Base-by-base conservation (phyloP, 2,888 invertebrate genomes). In the Acanthosoma haemorrhoidale region DNA sequence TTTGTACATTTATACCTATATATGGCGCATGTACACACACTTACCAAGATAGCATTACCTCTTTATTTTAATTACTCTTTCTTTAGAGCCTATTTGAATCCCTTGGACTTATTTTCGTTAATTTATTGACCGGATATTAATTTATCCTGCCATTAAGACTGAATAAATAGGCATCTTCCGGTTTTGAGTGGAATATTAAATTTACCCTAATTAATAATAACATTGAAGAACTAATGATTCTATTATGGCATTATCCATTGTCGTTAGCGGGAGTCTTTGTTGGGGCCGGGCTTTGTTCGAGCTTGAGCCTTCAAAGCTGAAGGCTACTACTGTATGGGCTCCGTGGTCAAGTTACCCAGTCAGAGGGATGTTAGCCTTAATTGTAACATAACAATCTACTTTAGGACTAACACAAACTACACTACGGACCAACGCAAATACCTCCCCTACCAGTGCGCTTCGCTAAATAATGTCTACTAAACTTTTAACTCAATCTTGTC, bases 301-400 rank as follows among this genome's bases (percentile, higher is more conserved):
- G n/a, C n/a, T 3, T n/a, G 21, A 11, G 18, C 21, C 29, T 29
- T 11, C 8, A n/a, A n/a, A 13, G 4, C 13, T 6, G 34, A 32
- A 59, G 59, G 15, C 32, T 29, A 58, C 58, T n/a, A 8, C 15
- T 13, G 32, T 31, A 15, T 21, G 21, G 21, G 60, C 36, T 36
- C 15, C 16, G n/a, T 18, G 36, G 36, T 38, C 21, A 61, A 61
- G 21, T 61, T 61, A 11, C 3, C 25, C 25, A 25, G 13, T 51
- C 51, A 51, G n/a, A 51, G 25, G 60, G 38, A 21, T 18, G 29
- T n/a, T 29, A 18, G 31, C 41, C 64, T 29, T 41, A 64, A 41
- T 64, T 64, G 64, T 41, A 31, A 41, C 64, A 64, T 41, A 64
- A 64, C 64, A 64, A 64, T 64, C 64, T 64, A 64, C 64, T 64